These are phyloP conservation scores for Bellardia bayeri DNA, from an alignment of 2,888 invertebrate genomes.

Conservation along the genomic window DNA sequence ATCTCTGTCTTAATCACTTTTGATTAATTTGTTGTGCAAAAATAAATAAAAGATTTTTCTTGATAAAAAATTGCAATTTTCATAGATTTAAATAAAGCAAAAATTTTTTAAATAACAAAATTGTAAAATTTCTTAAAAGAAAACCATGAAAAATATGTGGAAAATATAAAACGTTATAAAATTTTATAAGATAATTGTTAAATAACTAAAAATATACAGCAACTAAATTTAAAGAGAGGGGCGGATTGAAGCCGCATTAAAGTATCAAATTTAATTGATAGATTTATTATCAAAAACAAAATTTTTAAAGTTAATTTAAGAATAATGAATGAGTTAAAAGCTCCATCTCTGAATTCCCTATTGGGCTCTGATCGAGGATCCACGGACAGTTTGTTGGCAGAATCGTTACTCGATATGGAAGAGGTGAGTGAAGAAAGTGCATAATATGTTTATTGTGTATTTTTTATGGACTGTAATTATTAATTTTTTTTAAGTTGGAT, in stretches of 20 bases:
- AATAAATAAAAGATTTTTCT: constrained; percentile 40
- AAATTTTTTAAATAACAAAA: background rate
- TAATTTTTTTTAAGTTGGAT: constrained; percentile 86
- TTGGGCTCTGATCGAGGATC: constrained; percentile 87
- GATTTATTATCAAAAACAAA: background rate
- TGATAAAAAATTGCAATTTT: constrained; percentile 43
- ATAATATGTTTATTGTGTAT: background rate
- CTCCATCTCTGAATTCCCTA: constrained; percentile 85
- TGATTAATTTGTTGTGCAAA: constrained; percentile 54
- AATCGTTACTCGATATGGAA: constrained; percentile 87
- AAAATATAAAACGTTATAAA: background rate
- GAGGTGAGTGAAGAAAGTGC: constrained; percentile 85
- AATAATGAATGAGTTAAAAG: constrained; percentile 82
- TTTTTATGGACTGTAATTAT: background rate
- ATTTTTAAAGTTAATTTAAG: constrained; percentile 3
- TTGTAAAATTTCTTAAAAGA: background rate
- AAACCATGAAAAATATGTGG: constrained; percentile 22
- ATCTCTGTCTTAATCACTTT: constrained; percentile 1
- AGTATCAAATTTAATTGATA: background rate
- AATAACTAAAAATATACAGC: background rate
- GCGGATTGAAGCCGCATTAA: constrained; percentile 62
- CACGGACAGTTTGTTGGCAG: constrained; percentile 87
- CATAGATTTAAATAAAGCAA: background rate
- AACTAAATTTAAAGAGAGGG: constrained; percentile 30
- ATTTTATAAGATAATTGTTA: constrained; percentile 2